Conservation (phyloP, 2,797 vertebrate species). For the Sphenopsis melanotis region DNA sequence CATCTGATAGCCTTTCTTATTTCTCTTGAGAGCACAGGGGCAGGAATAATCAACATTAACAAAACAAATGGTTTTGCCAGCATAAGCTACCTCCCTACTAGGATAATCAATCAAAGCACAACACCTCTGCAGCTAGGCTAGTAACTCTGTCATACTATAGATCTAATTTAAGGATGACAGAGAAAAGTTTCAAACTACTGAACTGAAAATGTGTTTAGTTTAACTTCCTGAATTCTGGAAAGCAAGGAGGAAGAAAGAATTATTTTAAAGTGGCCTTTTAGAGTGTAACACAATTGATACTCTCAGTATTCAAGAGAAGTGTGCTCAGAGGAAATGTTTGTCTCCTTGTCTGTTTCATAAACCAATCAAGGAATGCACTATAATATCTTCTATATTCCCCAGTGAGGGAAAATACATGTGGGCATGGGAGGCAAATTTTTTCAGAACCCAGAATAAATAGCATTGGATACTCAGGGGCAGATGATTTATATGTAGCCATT, state of each 20-base stretch:
- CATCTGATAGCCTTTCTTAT: not conserved
- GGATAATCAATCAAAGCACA: not conserved
- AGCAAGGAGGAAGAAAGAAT: not conserved
- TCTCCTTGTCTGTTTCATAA: not conserved
- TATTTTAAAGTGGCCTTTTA: not conserved
- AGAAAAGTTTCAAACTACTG: not conserved
- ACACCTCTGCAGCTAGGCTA: not conserved
- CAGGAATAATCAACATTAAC: not conserved
- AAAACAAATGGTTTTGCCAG: not conserved
- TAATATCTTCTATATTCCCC: not conserved
- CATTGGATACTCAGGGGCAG: rapidly evolving
- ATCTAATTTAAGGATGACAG: not conserved
- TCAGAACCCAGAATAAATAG: not conserved
- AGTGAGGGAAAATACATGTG: not conserved
- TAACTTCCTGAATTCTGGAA: not conserved
- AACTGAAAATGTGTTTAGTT: not conserved
- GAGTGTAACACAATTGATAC: not conserved
- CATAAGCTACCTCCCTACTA: not conserved
- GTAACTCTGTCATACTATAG: not conserved
- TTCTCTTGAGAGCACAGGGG: not conserved
- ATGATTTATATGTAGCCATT: not conserved
- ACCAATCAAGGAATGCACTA: not conserved
- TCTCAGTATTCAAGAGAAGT: not conserved
- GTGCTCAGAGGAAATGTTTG: not conserved
- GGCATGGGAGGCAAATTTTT: not conserved